Evolutionary conservation across 35 echinoderm and acorn worm species (phyloP).

Genomic region (Lytechinus pictus): DNA sequence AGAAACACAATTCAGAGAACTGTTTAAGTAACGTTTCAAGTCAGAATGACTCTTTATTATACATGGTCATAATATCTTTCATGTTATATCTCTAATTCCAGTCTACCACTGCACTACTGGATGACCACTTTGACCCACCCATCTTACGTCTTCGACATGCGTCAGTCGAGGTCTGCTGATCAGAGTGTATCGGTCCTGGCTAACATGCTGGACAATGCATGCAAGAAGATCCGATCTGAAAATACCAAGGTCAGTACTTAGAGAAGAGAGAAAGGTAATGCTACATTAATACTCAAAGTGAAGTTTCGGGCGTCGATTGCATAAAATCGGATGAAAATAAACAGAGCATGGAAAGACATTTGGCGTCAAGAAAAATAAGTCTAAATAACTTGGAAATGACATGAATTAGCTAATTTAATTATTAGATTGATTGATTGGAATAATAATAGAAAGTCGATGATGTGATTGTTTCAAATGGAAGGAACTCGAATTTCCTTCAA

Average conservation of each 20-base stretch:
- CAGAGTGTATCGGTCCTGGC: slow-evolving; percentile 29
- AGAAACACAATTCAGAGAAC: no score
- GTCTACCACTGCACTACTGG: slow-evolving; percentile 45
- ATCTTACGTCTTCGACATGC: slow-evolving; percentile 50
- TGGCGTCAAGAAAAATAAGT: background rate
- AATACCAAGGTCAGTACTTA: background rate
- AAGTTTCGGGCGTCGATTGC: background rate
- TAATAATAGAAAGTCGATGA: no score
- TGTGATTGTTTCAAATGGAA: no score
- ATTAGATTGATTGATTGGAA: no score
- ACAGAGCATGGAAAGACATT: background rate
- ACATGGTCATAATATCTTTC: background rate
- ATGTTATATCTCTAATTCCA: background rate
- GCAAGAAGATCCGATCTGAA: slow-evolving; percentile 1
- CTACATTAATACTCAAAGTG: background rate
- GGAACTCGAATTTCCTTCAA: no score
- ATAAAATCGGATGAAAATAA: background rate
- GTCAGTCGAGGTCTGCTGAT: slow-evolving; percentile 20
- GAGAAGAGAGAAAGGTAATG: background rate
- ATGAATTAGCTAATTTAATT: no score
- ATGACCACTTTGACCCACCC: slow-evolving; percentile 24
- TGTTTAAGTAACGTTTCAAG: no score
- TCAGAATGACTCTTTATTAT: background rate
- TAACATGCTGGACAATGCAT: slow-evolving; percentile 48
- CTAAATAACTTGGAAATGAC: background rate